phyloP scores from a whole-genome alignment of 2,113 vertebrate species.

The Podilymbus podiceps region DNA sequence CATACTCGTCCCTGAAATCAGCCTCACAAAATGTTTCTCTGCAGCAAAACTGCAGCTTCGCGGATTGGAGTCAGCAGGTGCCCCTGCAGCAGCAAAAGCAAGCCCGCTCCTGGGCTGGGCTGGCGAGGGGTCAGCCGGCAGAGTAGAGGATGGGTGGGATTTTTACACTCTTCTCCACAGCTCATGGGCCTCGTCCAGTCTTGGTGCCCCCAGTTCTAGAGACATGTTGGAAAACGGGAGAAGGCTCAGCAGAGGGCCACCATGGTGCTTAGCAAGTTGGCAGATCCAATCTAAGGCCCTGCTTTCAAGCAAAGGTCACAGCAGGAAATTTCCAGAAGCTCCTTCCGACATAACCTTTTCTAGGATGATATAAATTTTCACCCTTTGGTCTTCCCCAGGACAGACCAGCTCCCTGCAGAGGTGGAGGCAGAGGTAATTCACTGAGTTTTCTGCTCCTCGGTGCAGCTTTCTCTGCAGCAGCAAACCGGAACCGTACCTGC shows the following conservation, averaged over 20 bases:
- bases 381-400: not conserved
- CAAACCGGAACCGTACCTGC: not conserved
- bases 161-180: not conserved
- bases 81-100: not conserved
- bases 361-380: not conserved
- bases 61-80: not conserved
- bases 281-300: not conserved
- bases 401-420: not conserved
- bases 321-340: not conserved
- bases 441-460: not conserved
- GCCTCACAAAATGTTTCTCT: not conserved
- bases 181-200: not conserved
- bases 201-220: not conserved
- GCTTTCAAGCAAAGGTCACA: not conserved
- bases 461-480: not conserved
- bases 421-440: not conserved
- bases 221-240: not conserved
- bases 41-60: not conserved
- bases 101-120: not conserved
- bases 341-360: not conserved
- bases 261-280: accelerated
- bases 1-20: not conserved
- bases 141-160: not conserved
- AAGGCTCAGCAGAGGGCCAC: not conserved
- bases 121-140: accelerated